phyloP scores from a whole-genome alignment of 1,140 invertebrate species.

The Brachionus koreanus region DNA sequence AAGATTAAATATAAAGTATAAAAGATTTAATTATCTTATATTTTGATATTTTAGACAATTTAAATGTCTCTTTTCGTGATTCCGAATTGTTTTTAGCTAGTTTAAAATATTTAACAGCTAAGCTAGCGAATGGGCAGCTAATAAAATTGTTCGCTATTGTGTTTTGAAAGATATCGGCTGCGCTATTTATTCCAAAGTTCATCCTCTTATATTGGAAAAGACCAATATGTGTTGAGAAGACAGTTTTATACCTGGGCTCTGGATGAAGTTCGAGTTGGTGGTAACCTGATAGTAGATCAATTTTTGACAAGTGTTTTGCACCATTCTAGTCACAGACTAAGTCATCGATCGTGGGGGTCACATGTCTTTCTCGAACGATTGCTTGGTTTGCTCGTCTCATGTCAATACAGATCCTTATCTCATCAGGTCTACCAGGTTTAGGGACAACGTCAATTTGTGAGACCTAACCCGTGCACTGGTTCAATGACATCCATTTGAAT shows the following conservation, averaged over 20 bases:
- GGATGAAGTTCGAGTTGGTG: not conserved
- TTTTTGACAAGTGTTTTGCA: not conserved
- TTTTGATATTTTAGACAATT: too few relatives aligned
- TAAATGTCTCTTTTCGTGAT: too few relatives aligned
- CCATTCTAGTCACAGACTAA: not conserved
- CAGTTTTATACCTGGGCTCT: not conserved
- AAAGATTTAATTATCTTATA: too few relatives aligned
- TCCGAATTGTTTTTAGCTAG: too few relatives aligned
- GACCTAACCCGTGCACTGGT: not conserved
- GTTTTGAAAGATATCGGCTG: not conserved
- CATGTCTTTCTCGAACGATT: not conserved
- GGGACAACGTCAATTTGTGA: not conserved
- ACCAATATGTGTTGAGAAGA: not conserved
- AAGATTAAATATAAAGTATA: too few relatives aligned
- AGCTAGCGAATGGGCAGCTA: too few relatives aligned
- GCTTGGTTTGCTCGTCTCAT: not conserved
- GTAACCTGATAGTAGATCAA: not conserved
- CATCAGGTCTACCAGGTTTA: not conserved
- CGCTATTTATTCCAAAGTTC: not conserved
- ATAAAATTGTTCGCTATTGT: not conserved
- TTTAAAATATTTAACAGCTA: too few relatives aligned
- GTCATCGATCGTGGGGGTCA: not conserved
- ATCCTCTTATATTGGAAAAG: not conserved
- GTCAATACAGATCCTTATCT: not conserved
- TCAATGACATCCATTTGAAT: not conserved